These are phyloP conservation scores for Thinocorus orbignyianus DNA, from an alignment of 2,113 vertebrate genomes.

Conservation along the genomic window DNA sequence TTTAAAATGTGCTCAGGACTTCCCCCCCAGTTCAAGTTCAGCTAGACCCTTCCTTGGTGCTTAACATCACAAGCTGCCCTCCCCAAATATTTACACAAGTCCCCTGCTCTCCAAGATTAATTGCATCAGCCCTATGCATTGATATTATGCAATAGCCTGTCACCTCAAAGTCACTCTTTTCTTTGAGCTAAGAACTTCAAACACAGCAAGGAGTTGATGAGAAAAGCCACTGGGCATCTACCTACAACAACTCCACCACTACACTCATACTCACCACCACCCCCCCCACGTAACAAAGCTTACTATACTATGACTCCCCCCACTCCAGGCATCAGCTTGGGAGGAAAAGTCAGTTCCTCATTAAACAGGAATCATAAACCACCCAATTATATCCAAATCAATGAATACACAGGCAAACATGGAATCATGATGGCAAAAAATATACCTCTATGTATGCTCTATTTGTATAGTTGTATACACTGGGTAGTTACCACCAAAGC, in stretches of 20 bases:
- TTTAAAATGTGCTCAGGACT: neutral
- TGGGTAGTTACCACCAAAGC: neutral
- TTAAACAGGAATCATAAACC: neutral
- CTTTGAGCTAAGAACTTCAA: neutral
- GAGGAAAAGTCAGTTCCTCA: neutral
- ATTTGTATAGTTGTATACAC: neutral
- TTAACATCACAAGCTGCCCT: neutral
- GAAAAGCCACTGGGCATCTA: neutral
- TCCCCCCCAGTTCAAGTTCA: neutral
- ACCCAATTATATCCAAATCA: neutral
- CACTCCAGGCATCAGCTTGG: neutral
- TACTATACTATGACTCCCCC: neutral
- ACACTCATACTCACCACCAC: neutral
- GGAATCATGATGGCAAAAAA: neutral
- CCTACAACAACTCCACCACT: neutral
- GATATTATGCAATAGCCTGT: neutral
- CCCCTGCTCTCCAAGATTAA: neutral
- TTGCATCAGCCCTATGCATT: neutral
- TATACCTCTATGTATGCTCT: accelerated
- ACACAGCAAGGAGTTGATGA: neutral
- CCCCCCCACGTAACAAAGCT: neutral
- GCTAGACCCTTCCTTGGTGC: neutral
- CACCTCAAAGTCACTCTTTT: neutral
- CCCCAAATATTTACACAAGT: neutral
- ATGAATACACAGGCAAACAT: accelerated